A percentile compares a stretch with the other conserved stretches of the same genome.
Evolutionary conservation across 2,888 invertebrate species (phyloP).

Genomic region (Erebia aethiops): DNA sequence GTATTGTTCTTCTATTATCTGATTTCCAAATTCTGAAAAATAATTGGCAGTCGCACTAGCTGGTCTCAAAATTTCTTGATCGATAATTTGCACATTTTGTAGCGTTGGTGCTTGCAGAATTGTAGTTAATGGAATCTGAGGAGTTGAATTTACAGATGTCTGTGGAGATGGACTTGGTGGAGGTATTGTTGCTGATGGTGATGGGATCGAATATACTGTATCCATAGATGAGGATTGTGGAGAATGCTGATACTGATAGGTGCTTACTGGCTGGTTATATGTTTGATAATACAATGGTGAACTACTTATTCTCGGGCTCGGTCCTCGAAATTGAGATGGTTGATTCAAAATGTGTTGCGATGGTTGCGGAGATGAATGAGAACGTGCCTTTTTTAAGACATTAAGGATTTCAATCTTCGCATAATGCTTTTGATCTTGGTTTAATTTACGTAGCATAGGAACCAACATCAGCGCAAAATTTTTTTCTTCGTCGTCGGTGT

Average conservation of each 20-base stretch:
- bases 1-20: neutral
- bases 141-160: too few species aligned
- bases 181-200: neutral
- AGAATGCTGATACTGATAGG: neutral
- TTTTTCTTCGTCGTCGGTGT: neutral
- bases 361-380: neutral
- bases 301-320: neutral
- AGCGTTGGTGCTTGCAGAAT: neutral
- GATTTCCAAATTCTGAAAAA: neutral
- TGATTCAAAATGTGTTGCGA: neutral
- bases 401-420: slow-evolving; percentile 2
- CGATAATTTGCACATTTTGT: neutral
- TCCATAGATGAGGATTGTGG: neutral
- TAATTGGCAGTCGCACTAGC: neutral
- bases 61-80: neutral
- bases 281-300: neutral
- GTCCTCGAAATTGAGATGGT: neutral
- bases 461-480: neutral
- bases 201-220: neutral
- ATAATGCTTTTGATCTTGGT: neutral
- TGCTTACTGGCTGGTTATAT: too few species aligned
- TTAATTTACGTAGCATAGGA: neutral
- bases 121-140: neutral
- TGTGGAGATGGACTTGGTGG: neutral
- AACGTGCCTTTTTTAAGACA: neutral